Evolutionary conservation across 2,113 vertebrate species (phyloP), one percentile per base, ranked within the genome.

Genomic region (Perca schrenkii): DNA sequence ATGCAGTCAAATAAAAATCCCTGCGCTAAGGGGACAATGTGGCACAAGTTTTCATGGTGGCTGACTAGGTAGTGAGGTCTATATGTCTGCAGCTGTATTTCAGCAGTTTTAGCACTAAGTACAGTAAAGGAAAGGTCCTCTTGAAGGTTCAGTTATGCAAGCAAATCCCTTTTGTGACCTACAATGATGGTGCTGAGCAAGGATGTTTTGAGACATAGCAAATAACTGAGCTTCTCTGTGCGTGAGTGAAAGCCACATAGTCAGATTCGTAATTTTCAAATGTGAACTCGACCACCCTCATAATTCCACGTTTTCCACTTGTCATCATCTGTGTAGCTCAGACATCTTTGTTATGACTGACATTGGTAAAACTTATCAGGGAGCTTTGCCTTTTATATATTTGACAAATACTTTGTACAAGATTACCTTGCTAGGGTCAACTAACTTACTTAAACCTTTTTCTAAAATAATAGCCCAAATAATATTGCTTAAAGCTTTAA

Each of bases 101-200:
- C 22, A 57, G 4, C 25, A 50, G 4, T 14, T 57, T 68, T 52
- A 63, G n/a, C 40, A 6, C 17, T 49, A 8, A 77, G 56, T 40
- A 34, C 8, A 34, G 49, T 43, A 21, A 31, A 49, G 13, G 7
- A 47, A 54, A 76, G 21, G 53, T 52, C 62, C 19, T 43, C 40
- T 47, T 71, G 7, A 74, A 67, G 69, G 52, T 54, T 67, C 58
- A 62, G 53, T 83, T 70, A 80, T 72, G 75, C 10, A 89, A 83
- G 52, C 28, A 52, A 73, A 61, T n/a, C 16, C 62, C 31, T 16
- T 65, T 62, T 72, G 40, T 68, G 75, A 67, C 82, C 53, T 67
- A 83, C 21, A 71, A 36, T 40, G 49, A 54, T 28, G 31, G 13
- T 60, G 49, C 31, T 50, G 15, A 73, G 50, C 49, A 79, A 52